Evolutionary conservation across 2,113 vertebrate species (phyloP), one percentile per base, ranked within the genome.

Genomic region (Neomonachus schauinslandi): DNA sequence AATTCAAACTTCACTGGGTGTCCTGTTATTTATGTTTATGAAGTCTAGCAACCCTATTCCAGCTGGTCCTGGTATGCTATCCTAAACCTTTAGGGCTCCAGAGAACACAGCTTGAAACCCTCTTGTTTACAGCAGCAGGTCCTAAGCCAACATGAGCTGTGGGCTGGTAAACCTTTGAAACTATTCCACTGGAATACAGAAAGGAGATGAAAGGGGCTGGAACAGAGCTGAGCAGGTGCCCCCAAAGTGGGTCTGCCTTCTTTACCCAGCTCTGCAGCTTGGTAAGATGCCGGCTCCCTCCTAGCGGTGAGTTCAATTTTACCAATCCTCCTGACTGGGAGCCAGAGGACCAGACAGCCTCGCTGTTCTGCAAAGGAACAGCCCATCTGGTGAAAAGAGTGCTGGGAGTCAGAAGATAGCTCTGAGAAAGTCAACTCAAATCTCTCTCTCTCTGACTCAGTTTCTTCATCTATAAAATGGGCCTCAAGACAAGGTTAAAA

Each of bases 391-490:
- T 67, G 28, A 57, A 46, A 59, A 28, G 2, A 61, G 3, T 12
- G 0, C 39, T 28, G 4, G 71, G 36, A 69, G 6, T 42, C 59
- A 8, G 28, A 72, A 80, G 36, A 88, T 7, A 57, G 55, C 15
- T 69, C 59, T 88, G 84, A 31, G 42, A 4, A 57, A 86, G n/a
- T 94, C 46, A 82, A 42, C 85, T 69, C 59, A 92, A 90, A 80
- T 39, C 26, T n/a, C 46, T 82, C 55, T 86, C 55, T 86, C 76
- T 79, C 67, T 49, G 49, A 82, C 87, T 97, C 63, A 63, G 49
- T 90, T 79, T 96, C 57, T 87, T 89, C 65, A 83, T n/a, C 53
- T 92, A 28, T 59, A 86, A 93, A 94, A 91, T 11, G 71, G 19
- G 8, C 26, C 53, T 92, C 49, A 15, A 84, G 95, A 57, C 19